phyloP scores from a whole-genome alignment of 2,113 vertebrate genomes.

The Glareola pratincola region DNA sequence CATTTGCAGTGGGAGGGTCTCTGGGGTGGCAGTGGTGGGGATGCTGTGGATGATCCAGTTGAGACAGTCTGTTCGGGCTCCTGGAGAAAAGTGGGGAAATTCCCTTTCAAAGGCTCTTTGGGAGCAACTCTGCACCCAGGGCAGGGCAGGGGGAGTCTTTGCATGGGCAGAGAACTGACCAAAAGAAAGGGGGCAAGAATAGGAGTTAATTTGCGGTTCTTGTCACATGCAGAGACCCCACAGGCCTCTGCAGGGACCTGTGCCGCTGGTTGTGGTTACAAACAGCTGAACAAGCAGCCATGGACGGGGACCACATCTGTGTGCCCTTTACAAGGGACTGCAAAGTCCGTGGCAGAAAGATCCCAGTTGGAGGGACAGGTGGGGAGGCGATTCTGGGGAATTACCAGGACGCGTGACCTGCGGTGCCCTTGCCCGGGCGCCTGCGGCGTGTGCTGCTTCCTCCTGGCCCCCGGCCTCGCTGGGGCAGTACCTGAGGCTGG shows the following conservation, averaged over 20 bases:
- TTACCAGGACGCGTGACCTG: neutral
- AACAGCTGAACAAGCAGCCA: neutral
- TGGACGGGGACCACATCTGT: neutral
- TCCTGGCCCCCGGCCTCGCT: neutral
- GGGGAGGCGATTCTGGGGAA: neutral
- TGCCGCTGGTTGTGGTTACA: neutral
- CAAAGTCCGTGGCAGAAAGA: neutral
- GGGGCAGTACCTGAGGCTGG: neutral
- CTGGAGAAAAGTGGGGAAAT: neutral
- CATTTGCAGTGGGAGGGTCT: neutral
- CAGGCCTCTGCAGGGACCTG: neutral
- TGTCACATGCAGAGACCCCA: rapidly evolving
- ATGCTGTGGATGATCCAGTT: neutral
- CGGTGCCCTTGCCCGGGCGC: neutral
- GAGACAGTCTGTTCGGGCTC: neutral
- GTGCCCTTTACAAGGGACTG: neutral
- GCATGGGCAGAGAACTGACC: neutral
- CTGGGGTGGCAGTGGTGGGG: rapidly evolving
- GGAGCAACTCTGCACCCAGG: neutral
- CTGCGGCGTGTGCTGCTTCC: rapidly evolving
- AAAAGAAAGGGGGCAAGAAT: neutral
- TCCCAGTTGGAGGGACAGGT: neutral
- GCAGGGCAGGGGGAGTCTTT: neutral
- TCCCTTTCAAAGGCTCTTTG: neutral
- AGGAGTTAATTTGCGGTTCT: neutral